Base-by-base conservation (phyloP, 2,113 vertebrate species). In the Hiodon alosoides region DNA sequence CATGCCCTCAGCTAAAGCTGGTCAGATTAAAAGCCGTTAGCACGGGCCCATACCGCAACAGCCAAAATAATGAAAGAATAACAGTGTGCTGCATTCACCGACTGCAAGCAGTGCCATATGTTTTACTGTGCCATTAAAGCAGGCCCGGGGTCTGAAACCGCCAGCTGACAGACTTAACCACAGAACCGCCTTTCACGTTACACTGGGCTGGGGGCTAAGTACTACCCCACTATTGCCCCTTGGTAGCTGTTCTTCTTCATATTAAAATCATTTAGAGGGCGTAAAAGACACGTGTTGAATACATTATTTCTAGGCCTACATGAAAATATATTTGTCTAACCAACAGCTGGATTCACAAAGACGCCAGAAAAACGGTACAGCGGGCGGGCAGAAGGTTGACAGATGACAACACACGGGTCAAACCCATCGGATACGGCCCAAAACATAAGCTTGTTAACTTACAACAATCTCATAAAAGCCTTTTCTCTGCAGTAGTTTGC, bases 31-130 rank as follows among this genome's bases (percentile, higher is more conserved):
- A 90, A 85, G 87, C 78, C 72, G 89, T 68, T 89, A 88, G 83
- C 88, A 80, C 83, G 90, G 88, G 84, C 87, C 83, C 88, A 84
- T 85, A 73, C 74, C 81, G 89, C 85, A 88, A 84, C 78, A 87
- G 81, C 92, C 87, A 85, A 89, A 90, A 86, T 91, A 93, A 94
- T 93, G 91, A 94, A 92, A 92, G 90, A 89, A 90, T 89, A 94
- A 92, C 92, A 93, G 91, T 87, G 81, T 74, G 91, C 81, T 71
- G 71, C 87, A 83, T 89, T 91, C 90, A 82, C 87, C 79, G 84
- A 76, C 72, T 84, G 87, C 91, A 90, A 92, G 91, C 84, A 89
- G 89, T 81, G 87, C 92, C 91, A 87, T 91, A 90, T 90, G 91
- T 86, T 93, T 86, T 83, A 87, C 85, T 81, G 92, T 69, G 68